Percentiles rank a stretch among this genome's conserved stretches.
These are phyloP conservation scores for Drosophila hydei DNA, from an alignment of 1,140 invertebrate genomes.

Conservation along the genomic window DNA sequence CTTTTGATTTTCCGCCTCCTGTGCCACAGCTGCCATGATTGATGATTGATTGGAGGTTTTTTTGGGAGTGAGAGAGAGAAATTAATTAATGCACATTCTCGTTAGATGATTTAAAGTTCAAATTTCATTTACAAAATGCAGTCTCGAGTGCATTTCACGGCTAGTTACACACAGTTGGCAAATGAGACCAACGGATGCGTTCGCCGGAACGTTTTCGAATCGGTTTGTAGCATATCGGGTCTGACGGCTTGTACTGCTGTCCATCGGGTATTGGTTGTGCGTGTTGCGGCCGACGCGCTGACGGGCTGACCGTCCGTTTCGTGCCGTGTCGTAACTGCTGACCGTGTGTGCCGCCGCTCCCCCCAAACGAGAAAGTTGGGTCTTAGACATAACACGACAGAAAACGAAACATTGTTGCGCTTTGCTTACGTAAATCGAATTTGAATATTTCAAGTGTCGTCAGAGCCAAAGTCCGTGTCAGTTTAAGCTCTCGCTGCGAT, in stretches of 20 bases:
- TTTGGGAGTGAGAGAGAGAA: conserved; percentile 42
- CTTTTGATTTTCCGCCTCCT: conserved; percentile 92
- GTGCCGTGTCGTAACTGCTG: conserved; percentile 35
- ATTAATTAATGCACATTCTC: conserved; percentile 49
- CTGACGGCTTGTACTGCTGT: conserved; percentile 52
- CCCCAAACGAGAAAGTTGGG: conserved; percentile 27
- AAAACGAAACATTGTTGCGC: conserved; percentile 44
- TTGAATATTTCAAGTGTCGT: conserved; percentile 29
- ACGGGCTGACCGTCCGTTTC: conserved; percentile 44
- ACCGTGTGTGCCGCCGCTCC: conserved; percentile 36
- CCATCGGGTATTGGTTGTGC: conserved; percentile 17
- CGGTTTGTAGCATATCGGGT: conserved; percentile 46
- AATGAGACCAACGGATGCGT: conserved; percentile 53
- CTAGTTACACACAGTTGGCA: conserved; percentile 61
- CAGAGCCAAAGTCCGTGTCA: conserved; percentile 32
- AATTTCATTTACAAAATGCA: conserved; percentile 83
- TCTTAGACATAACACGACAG: conserved; percentile 46
- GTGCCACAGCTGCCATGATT: conserved; percentile 87
- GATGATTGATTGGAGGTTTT: neutral
- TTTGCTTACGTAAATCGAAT: conserved; percentile 44
- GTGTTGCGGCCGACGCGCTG: conserved; percentile 42
- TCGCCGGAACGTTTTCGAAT: conserved; percentile 48
- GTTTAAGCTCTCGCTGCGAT: conserved; percentile 41
- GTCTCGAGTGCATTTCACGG: conserved; percentile 76
- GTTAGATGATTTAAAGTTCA: conserved; percentile 56